These are phyloP conservation scores for Salvator merianae DNA, from an alignment of 2,113 vertebrate genomes.

Conservation along the genomic window DNA sequence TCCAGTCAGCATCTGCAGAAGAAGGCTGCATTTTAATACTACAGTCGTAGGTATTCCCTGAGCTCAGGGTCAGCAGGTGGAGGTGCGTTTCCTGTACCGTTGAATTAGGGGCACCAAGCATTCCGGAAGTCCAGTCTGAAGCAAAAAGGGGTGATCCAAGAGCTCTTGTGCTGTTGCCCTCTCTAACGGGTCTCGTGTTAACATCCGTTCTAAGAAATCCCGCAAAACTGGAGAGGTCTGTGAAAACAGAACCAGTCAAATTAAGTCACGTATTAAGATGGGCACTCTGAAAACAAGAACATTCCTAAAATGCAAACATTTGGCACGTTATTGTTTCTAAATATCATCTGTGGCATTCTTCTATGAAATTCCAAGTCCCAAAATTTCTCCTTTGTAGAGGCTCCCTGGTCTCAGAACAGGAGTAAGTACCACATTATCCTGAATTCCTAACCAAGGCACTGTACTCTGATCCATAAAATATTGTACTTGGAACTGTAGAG, in stretches of 20 bases:
- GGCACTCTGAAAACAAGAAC: neutral
- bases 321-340: neutral
- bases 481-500: no score
- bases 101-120: conserved; percentile 96
- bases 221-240: conserved; percentile 93
- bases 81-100: conserved; percentile 89
- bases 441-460: no score
- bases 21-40: neutral
- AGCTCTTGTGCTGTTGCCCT: conserved; percentile 93
- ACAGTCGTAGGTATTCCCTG: neutral
- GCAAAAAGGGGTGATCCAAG: conserved; percentile 94
- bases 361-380: rapidly evolving
- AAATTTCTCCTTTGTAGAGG: neutral
- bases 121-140: conserved; percentile 93
- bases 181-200: conserved; percentile 89
- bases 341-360: neutral
- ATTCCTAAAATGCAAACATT: neutral
- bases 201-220: conserved; percentile 95
- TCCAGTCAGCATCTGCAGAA: conserved; percentile 25
- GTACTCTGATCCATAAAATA: no score
- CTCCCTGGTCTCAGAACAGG: neutral
- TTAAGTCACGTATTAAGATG: neutral
- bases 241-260: conserved; percentile 46
- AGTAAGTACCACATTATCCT: no score
- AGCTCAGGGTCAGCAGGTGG: conserved; percentile 74